phyloP scores from a whole-genome alignment of 2,888 invertebrate species.

The Maniola hyperantus region DNA sequence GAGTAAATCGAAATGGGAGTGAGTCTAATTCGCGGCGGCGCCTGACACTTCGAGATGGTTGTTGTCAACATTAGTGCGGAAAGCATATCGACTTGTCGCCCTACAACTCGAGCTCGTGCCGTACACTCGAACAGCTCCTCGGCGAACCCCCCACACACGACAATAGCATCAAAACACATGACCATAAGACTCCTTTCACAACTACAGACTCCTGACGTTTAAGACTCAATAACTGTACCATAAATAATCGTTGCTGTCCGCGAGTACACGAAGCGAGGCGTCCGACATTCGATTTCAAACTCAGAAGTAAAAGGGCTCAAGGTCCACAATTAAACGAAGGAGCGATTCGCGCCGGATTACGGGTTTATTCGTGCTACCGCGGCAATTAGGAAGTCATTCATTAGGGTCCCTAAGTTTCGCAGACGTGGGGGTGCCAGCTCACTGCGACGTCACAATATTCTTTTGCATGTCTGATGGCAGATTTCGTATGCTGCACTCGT shows the following conservation, averaged over 20 bases:
- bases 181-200: slow-evolving; percentile 59
- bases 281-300: slow-evolving; percentile 73
- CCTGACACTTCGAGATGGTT: slow-evolving; percentile 77
- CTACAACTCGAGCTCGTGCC: slow-evolving; percentile 48
- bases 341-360: slow-evolving; percentile 71
- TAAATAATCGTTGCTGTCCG: slow-evolving; percentile 60
- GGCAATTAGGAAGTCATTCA: slow-evolving; percentile 83
- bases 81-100: slow-evolving; percentile 75
- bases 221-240: slow-evolving; percentile 53
- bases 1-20: slow-evolving; percentile 79
- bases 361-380: slow-evolving; percentile 75
- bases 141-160: slow-evolving; percentile 34
- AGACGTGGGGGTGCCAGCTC: slow-evolving; percentile 79
- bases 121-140: slow-evolving; percentile 36
- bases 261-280: slow-evolving; percentile 65
- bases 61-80: slow-evolving; percentile 80
- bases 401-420: slow-evolving; percentile 82
- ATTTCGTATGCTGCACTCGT: slow-evolving; percentile 15
- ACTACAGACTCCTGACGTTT: slow-evolving; percentile 46
- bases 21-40: slow-evolving; percentile 77
- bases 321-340: slow-evolving; percentile 74
- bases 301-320: slow-evolving; percentile 69
- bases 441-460: slow-evolving; percentile 71
- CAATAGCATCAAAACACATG: slow-evolving; percentile 48
- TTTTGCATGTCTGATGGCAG: slow-evolving; percentile 42